Evolutionary conservation across 1,140 invertebrate genomes (phyloP), one percentile per base, ranked within the genome.

Genomic region (Cotesia vestalis): DNA sequence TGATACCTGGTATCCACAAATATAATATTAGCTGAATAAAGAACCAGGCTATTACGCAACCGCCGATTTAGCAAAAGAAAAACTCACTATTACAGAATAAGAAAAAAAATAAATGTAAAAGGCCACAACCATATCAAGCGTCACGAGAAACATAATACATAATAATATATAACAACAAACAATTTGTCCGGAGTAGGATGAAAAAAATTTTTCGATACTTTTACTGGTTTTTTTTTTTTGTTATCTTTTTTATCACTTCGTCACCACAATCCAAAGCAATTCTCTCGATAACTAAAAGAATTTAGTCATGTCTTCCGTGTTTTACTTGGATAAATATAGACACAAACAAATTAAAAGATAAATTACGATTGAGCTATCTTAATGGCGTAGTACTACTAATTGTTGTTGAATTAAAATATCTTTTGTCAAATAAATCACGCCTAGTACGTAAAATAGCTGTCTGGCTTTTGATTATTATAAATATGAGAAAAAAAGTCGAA

Each of bases 41-140:
- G 38, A 76, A 64, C 69, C 60, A 71, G 72, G 72, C 64, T 69
- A 71, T 76, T 76, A 69, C 69, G 69, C 66, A 76, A 76, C 40
- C 57, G 40, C 60, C 64, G 34, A 67, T 71, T 74, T 66, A 61
- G 62, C 66, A 60, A 74, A n/a, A 46, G 38, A 68, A 57, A 60
- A 53, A 27, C 27, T 27, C 27, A 27, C 27, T 1, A 27, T 27
- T 27, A 2, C 27, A 27, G 27, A 27, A 27, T 27, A 27, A 27
- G 27, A 27, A 27, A 27, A 27, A 27, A 2, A 27, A 27, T 27
- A 27, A 27, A 27, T 27, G 57, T 55, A 52, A 69, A 52, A 69
- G 59, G 59, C 66, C 55, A 14, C 14, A 8, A 62, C 73, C 73
- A 66, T 74, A 74, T 74, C 69, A 14, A 69, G 73, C 4, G 17